A percentile compares a stretch with the other conserved stretches of the same genome.
Conservation (phyloP, 1,140 invertebrate genomes). For the Drosophila pandora region DNA sequence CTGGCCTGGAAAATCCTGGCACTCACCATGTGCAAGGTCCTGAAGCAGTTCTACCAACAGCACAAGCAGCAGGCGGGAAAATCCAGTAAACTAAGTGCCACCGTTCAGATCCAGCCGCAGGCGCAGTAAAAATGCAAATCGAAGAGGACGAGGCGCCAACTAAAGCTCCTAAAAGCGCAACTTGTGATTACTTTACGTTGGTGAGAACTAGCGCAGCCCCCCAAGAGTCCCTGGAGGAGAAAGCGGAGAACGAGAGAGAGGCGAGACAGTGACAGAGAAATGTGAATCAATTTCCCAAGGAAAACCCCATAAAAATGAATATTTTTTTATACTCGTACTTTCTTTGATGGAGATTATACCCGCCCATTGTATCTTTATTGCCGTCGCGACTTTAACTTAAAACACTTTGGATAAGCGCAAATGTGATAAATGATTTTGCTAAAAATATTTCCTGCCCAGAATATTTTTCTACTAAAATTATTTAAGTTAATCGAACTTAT, state of each 20-base stretch:
- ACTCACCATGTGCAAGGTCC: constrained; percentile 77
- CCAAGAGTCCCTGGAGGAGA: constrained; percentile 11
- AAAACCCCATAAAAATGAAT: constrained; percentile 34
- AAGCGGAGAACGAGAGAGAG: constrained; percentile 15
- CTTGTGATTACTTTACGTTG: constrained; percentile 78
- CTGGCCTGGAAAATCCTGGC: constrained; percentile 77
- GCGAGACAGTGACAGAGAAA: constrained; percentile 50
- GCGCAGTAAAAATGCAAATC: constrained; percentile 53
- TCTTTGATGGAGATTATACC: constrained; percentile 48
- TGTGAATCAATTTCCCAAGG: constrained; percentile 65
- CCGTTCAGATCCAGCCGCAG: constrained; percentile 70
- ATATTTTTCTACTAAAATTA: constrained; percentile 54
- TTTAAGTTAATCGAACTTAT: constrained; percentile 41
- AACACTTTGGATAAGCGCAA: constrained; percentile 72
- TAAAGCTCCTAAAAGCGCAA: constrained; percentile 74
- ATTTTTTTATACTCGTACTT: constrained; percentile 40
- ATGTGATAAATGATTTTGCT: constrained; percentile 78
- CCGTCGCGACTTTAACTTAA: constrained; percentile 42
- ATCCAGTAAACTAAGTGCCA: constrained; percentile 61
- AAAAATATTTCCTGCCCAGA: constrained; percentile 65
- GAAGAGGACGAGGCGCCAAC: constrained; percentile 12
- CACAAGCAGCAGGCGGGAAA: constrained; percentile 59
- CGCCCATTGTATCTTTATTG: constrained; percentile 48
- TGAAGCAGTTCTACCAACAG: constrained; percentile 73
- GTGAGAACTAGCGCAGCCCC: constrained; percentile 72